Percentiles rank a stretch among this genome's conserved stretches.
Evolutionary conservation across 2,888 invertebrate species (phyloP).

Genomic region (Scrobipalpa atriplicella): DNA sequence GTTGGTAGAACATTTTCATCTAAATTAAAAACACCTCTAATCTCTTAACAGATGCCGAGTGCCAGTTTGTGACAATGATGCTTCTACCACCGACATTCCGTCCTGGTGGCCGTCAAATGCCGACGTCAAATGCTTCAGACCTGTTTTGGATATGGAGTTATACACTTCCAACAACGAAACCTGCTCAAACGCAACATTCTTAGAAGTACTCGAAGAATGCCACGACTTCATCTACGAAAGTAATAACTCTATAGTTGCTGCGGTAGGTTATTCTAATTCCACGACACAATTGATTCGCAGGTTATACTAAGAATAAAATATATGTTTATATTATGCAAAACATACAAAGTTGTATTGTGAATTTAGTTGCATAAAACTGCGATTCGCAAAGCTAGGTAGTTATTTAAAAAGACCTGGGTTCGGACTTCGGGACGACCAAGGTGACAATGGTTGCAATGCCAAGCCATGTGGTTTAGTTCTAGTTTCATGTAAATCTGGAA

Average conservation of each 20-base stretch:
- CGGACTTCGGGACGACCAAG: too few species aligned
- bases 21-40: neutral
- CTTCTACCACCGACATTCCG: slow-evolving; percentile 48
- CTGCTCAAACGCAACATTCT: slow-evolving; percentile 56
- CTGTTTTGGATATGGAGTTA: slow-evolving; percentile 47
- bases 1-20: neutral
- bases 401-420: too few species aligned
- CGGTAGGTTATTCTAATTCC: slow-evolving; percentile 54
- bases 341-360: too few species aligned
- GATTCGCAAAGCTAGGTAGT: too few species aligned
- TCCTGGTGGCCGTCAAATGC: slow-evolving; percentile 63
- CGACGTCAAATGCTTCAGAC: slow-evolving; percentile 57
- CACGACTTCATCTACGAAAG: slow-evolving; percentile 65
- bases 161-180: slow-evolving; percentile 46
- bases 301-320: too few species aligned
- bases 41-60: slow-evolving; percentile 57
- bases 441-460: too few species aligned
- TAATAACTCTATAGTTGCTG: slow-evolving; percentile 62
- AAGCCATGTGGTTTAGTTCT: too few species aligned
- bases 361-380: too few species aligned
- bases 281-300: too few species aligned
- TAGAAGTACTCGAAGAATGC: slow-evolving; percentile 52
- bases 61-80: slow-evolving; percentile 57
- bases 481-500: too few species aligned
- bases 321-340: too few species aligned